Evolutionary conservation across 2,113 vertebrate genomes (phyloP), one percentile per base, ranked within the genome.

Genomic region (Apaloderma vittatum): DNA sequence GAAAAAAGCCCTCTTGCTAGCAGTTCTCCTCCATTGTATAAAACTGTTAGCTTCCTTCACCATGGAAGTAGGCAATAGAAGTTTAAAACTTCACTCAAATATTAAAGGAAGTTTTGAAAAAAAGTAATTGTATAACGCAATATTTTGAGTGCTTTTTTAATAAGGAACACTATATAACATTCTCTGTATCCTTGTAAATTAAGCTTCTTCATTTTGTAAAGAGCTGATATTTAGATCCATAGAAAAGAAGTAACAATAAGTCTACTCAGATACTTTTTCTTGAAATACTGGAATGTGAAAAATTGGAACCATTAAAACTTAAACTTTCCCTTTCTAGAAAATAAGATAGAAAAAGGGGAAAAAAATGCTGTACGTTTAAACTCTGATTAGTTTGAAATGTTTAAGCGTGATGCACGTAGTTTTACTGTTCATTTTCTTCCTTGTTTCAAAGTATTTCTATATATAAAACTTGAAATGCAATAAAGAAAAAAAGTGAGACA

Each of bases 1-100:
- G 8, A 0, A 36, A 46, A 27, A 37, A 58, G 10, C 3, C 4
- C 9, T 51, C 3, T 16, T 12, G 32, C 1, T 15, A 43, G 27
- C 17, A 16, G 1, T 65, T 71, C 5, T 70, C 9, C 20, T 46
- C 1, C 15, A 71, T 75, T 46, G 2, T 11, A 29, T 16, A 37
- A 75, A 73, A 45, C 2, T 19, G 11, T 27, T 20, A 6, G 40
- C 4, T 65, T 8, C 2, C 3, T 51, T 45, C 29, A 43, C 26
- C 10, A 4, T 37, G 15, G 23, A 76, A 78, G 72, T 77, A 61
- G 11, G 2, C 3, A 23, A 16, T 13, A 27, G 6, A 7, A 19
- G 1, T 61, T 77, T 61, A 43, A 55, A 65, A 46, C n/a, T 29
- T 7, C 11, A 78, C 15, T 11, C 7, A 71, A 4, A 13, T 66